These are phyloP conservation scores for Peromyscus nudipes DNA, from an alignment of 2,797 vertebrate genomes.

Conservation along the genomic window DNA sequence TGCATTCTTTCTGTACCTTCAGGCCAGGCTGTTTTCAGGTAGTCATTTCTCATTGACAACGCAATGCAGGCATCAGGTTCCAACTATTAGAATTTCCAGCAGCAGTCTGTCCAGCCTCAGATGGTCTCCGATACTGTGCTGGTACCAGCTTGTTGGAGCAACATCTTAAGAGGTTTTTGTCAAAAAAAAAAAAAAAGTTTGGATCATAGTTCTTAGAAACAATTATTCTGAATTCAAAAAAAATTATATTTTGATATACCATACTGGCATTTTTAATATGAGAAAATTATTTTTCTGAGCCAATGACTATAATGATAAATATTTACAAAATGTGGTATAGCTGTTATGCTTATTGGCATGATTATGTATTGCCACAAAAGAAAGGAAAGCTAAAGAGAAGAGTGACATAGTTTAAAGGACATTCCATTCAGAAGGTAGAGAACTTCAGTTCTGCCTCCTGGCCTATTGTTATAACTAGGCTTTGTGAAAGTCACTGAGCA, in stretches of 20 bases:
- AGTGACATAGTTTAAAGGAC: background rate
- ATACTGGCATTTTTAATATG: background rate
- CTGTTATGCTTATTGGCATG: background rate
- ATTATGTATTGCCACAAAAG: background rate
- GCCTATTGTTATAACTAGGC: background rate
- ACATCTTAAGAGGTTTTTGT: background rate
- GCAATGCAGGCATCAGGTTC: background rate
- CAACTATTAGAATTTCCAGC: background rate
- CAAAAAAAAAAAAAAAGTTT: background rate
- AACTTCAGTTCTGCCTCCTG: background rate
- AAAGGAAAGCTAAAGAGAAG: background rate
- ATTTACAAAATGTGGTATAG: background rate
- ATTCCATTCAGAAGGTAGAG: background rate
- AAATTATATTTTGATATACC: background rate
- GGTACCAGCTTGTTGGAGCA: background rate
- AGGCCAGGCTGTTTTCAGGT: background rate
- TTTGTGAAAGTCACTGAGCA: background rate
- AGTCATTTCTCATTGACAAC: background rate
- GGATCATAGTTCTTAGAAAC: constrained; percentile 6
- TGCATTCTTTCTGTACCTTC: background rate
- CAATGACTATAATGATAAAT: constrained; percentile 16
- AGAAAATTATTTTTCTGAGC: background rate
- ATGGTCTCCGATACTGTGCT: background rate
- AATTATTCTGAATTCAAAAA: constrained; percentile 1
- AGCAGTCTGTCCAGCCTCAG: background rate